Conservation (phyloP, 2,797 vertebrate genomes). For the Smutsia temminckii region DNA sequence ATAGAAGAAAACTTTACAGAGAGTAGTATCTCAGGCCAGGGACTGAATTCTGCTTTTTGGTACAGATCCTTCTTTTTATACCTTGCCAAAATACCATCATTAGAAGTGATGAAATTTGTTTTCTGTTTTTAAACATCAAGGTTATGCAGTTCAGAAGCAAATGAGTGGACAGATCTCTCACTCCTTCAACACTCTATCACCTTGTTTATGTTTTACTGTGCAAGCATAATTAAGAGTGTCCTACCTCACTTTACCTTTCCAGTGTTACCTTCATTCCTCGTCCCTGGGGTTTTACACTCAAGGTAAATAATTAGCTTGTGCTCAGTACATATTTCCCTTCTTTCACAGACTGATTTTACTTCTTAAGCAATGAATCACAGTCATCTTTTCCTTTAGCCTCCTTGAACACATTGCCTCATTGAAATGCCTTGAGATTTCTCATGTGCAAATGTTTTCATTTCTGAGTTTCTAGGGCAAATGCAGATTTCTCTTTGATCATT, state of each 20-base stretch:
- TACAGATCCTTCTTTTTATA: not conserved
- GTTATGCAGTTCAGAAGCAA: not conserved
- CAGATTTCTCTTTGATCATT: not conserved
- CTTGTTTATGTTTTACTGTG: not conserved
- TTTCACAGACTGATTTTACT: not conserved
- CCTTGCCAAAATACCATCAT: not conserved
- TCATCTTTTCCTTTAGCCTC: not conserved
- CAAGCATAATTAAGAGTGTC: not conserved
- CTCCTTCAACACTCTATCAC: not conserved
- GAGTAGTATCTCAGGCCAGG: not conserved
- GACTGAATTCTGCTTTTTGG: not conserved
- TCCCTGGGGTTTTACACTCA: not conserved
- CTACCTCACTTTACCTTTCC: not conserved
- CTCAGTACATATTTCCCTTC: not conserved
- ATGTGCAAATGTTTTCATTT: not conserved
- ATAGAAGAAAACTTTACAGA: not conserved
- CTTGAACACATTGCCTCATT: not conserved
- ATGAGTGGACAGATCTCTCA: not conserved
- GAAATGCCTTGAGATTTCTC: not conserved
- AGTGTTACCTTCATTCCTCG: not conserved
- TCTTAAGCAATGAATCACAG: not conserved
- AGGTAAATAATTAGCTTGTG: not conserved
- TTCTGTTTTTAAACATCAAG: not conserved
- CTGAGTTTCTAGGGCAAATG: not conserved
- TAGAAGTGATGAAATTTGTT: not conserved